These are phyloP conservation scores for Mesorhabditis sp. DNA, from an alignment of 2,888 invertebrate species.

Conservation along the genomic window DNA sequence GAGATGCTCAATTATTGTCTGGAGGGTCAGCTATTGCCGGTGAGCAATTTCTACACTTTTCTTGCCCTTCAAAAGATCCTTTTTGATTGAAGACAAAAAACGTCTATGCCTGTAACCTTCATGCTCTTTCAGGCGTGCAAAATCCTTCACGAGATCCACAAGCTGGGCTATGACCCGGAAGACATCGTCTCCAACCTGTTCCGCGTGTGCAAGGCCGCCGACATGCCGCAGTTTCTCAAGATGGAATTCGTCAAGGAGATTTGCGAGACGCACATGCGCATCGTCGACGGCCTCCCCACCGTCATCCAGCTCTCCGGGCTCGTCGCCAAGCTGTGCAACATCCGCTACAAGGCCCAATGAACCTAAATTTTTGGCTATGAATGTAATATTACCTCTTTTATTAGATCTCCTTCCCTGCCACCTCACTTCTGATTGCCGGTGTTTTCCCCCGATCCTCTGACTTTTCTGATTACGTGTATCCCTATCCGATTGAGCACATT, in stretches of 20 bases:
- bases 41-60: conserved; percentile 22
- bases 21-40: conserved; percentile 65
- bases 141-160: conserved; percentile 79
- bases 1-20: conserved; percentile 83
- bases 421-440: too few species aligned
- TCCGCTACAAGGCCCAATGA: not conserved
- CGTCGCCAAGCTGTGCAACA: conserved; percentile 76
- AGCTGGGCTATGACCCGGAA: conserved; percentile 88
- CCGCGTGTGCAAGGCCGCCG: conserved; percentile 81
- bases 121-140: conserved; percentile 28
- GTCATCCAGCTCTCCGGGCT: conserved; percentile 86
- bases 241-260: conserved; percentile 85
- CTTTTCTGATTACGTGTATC: too few species aligned
- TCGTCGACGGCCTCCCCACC: conserved; percentile 79
- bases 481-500: too few species aligned
- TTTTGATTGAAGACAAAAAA: too few species aligned
- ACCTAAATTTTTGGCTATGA: not conserved
- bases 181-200: conserved; percentile 93
- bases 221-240: conserved; percentile 77
- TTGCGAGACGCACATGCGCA: conserved; percentile 82
- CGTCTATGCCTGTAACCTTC: too few species aligned
- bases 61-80: too few species aligned
- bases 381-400: too few species aligned
- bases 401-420: too few species aligned
- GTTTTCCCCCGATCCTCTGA: too few species aligned